Evolutionary conservation across 2,888 invertebrate genomes (phyloP).

Genomic region (Pyralis farinalis): DNA sequence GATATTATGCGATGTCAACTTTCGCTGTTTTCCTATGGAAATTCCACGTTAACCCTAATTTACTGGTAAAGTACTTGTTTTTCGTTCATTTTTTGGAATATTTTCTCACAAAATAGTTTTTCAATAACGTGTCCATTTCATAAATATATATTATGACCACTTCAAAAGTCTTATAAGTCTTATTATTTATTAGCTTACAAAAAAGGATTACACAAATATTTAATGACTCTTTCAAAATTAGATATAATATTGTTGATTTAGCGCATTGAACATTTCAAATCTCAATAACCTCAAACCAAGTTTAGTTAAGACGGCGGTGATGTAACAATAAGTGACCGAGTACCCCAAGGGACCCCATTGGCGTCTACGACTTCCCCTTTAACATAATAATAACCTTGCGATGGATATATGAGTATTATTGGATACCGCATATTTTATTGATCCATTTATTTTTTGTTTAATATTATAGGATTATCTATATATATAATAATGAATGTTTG

Average conservation of each 20-base stretch:
- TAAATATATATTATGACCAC: too few species aligned
- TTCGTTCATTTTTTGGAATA: slow-evolving; percentile 4
- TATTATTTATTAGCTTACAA: too few species aligned
- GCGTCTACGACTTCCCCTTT: slow-evolving; percentile 46
- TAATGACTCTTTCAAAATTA: too few species aligned
- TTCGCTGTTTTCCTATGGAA: slow-evolving; percentile 38
- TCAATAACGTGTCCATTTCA: too few species aligned
- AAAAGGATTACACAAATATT: too few species aligned
- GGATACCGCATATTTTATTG: slow-evolving; percentile 17
- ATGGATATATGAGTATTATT: slow-evolving; percentile 21
- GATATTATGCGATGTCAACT: slow-evolving; percentile 57
- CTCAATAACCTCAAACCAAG: neutral
- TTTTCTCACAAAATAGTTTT: neutral
- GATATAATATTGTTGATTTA: too few species aligned
- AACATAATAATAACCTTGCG: slow-evolving; percentile 26
- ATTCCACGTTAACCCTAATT: slow-evolving; percentile 31
- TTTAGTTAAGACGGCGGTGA: slow-evolving; percentile 27
- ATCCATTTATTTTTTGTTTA: too few species aligned
- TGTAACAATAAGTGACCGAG: slow-evolving; percentile 63
- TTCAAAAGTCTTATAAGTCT: too few species aligned
- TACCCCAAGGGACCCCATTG: slow-evolving; percentile 35
- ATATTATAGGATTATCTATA: too few species aligned
- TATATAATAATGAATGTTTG: too few species aligned
- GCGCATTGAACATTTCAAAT: neutral
- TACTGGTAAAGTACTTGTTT: slow-evolving; percentile 17